Conservation (phyloP, 2,113 vertebrate species). For the Istiophorus platypterus region DNA sequence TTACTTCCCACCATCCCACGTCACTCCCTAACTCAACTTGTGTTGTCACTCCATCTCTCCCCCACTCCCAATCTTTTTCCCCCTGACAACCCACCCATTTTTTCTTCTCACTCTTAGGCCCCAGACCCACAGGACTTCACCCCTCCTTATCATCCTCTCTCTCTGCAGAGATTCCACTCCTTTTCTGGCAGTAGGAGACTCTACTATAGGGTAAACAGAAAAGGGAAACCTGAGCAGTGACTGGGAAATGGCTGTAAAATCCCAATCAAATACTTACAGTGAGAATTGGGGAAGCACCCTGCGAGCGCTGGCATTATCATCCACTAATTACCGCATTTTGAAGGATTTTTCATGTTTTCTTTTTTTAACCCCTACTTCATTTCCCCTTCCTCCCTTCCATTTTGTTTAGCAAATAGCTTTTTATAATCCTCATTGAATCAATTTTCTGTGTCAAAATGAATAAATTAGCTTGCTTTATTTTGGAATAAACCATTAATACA, state of each 20-base stretch:
- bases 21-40: constrained; percentile 48
- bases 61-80: constrained; percentile 52
- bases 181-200: constrained; percentile 66
- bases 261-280: constrained; percentile 65
- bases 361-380: constrained; percentile 81
- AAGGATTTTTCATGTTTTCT: constrained; percentile 77
- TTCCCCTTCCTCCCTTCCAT: constrained; percentile 67
- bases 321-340: constrained; percentile 78
- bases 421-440: constrained; percentile 82
- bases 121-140: constrained; percentile 46
- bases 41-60: constrained; percentile 48
- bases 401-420: constrained; percentile 84
- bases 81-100: constrained; percentile 58
- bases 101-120: constrained; percentile 51
- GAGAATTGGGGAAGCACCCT: constrained; percentile 60
- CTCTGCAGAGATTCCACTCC: constrained; percentile 72
- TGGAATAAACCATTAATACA: constrained; percentile 83
- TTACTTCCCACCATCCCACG: constrained; percentile 47
- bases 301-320: constrained; percentile 63
- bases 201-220: constrained; percentile 73
- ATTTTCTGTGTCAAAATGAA: constrained; percentile 81
- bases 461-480: constrained; percentile 85
- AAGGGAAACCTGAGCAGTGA: constrained; percentile 73
- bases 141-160: constrained; percentile 54
- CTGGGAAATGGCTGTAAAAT: constrained; percentile 55